Evolutionary conservation across 2,113 vertebrate species (phyloP), one percentile per base, ranked within the genome.

Genomic region (Pseudorhombus dupliciocellatus): DNA sequence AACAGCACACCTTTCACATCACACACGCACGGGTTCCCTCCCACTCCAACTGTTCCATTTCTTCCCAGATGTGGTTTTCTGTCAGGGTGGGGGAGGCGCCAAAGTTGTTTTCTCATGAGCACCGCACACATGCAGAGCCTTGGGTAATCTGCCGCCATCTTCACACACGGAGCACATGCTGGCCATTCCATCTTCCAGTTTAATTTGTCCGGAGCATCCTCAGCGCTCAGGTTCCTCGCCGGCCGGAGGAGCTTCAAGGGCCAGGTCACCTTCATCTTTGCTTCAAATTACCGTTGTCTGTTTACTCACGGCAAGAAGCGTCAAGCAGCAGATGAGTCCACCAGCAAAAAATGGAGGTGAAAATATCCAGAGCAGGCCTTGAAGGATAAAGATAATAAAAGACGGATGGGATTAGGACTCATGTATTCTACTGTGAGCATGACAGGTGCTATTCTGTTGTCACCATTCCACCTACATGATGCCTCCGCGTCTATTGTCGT

Each of bases 41-140:
- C 53, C 63, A 63, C 11, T 37, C 34, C 66, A 31, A 73, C 21
- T 60, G 50, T 21, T 70, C 42, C 22, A 10, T 55, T 20, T 62
- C 61, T 26, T 3, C 21, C 31, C 56, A 54, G 28, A 26, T 65
- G n/a, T 28, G 52, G 15, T 75, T 85, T 78, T 87, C 77, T 75
- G 78, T 89, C 75, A 60, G 3, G 16, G 37, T 7, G 34, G 60
- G 7, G 34, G 15, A 8, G 53, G 5, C 28, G 44, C 31, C 63
- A 71, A 34, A 21, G 15, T 83, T 21, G 42, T 48, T 78, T 77
- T 78, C 67, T 78, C 58, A 50, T 5, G 5, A 28, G 25, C 66
- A 34, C 34, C 40, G 63, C 59, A 7, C 56, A 54, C 37, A 11
- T 37, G 40, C 15, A 54, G 7, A 48, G 46, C 7, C 48, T 22